Percentiles rank a stretch among this genome's conserved stretches.
Evolutionary conservation across 2,113 vertebrate species (phyloP).

Genomic region (Marcusenius ussheri): DNA sequence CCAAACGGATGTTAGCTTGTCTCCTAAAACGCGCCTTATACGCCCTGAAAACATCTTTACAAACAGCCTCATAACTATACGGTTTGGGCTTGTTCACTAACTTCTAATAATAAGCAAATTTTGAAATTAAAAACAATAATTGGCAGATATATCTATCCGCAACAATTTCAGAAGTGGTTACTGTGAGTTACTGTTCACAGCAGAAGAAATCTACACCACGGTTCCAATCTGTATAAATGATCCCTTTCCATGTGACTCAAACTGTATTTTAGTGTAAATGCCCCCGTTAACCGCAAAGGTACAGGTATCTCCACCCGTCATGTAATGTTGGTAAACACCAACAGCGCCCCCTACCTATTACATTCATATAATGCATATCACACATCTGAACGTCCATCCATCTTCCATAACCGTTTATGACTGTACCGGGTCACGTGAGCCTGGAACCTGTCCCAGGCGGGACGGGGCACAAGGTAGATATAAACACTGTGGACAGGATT

Average conservation of each 20-base stretch:
- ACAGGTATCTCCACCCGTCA: neutral
- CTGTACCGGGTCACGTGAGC: neutral
- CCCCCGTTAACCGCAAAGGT: neutral
- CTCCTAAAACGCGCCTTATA: neutral
- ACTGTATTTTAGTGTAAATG: neutral
- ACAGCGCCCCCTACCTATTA: neutral
- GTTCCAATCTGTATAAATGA: neutral
- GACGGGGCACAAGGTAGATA: neutral
- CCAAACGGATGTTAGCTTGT: neutral
- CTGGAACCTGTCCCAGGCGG: neutral
- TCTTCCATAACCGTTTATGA: neutral
- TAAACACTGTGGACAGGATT: neutral
- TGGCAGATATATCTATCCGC: neutral
- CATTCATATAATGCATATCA: neutral
- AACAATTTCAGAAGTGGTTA: neutral
- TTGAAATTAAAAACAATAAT: neutral
- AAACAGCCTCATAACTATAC: neutral
- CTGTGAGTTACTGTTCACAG: neutral
- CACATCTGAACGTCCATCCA: neutral
- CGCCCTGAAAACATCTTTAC: neutral
- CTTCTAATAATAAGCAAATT: neutral
- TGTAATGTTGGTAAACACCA: neutral
- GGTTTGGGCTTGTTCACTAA: neutral
- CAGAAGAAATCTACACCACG: neutral
- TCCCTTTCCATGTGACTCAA: neutral